Base-by-base conservation (phyloP, 2,797 vertebrate species). In the Lutra lutra region DNA sequence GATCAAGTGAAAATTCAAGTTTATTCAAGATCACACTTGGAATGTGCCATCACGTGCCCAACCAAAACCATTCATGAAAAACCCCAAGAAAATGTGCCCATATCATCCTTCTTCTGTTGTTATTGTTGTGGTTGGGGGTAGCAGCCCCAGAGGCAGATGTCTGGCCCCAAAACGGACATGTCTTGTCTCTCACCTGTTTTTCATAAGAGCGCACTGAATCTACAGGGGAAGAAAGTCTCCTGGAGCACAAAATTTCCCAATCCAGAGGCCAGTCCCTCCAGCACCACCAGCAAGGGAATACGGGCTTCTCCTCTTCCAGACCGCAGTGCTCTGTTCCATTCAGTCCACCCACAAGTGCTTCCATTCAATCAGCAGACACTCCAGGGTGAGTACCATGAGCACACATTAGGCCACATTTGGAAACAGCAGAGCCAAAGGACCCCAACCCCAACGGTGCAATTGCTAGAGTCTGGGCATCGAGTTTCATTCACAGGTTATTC, bases 121-220 rank as follows among this genome's bases (percentile, higher is more conserved):
- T 83, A 0, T 13, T 1, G 46, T 25, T n/a, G 0, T 35, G 7
- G 8, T 2, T 11, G 11, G 43, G 3, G 1, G 23, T 10, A 5
- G 2, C 18, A 17, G 68, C 25, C 21, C 51, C 84, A 54, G 46
- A 25, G 66, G 17, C 43, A 23, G 32, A n/a, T 17, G 51, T 27
- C 35, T 58, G 7, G 32, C 62, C 62, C 3, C 0, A 25, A 79
- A 29, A 21, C 18, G 4, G 32, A 73, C 83, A 15, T 38, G 11
- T n/a, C 43, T 38, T 40, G 13, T 32, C 32, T 27, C 48, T n/a
- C 11, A 5, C 14, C 32, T 2, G 17, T 46, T 46, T 13, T 7
- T 12, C 10, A 4, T 8, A 9, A 43, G 72, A 86, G 15, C 4
- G 9, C 15, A 20, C 6, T 0, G 43, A 35, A 29, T 35, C 43